A percentile compares a stretch with the other conserved stretches of the same genome.
phyloP scores from a whole-genome alignment of 2,113 vertebrate species.

The Tylochromis polylepis region DNA sequence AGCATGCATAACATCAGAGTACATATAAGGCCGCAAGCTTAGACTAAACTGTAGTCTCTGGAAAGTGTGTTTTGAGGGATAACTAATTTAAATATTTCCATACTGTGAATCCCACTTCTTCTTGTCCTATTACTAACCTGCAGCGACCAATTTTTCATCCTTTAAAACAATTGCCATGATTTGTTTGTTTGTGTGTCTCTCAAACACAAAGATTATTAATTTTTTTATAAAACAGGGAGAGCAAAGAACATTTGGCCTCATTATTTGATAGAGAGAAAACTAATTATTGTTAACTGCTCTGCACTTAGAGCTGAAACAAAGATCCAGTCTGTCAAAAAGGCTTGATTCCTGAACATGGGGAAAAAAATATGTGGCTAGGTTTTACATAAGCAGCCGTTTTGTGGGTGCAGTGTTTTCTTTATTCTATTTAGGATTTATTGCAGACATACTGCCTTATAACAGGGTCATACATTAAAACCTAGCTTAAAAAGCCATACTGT shows the following conservation, averaged over 20 bases:
- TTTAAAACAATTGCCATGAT: too few species aligned
- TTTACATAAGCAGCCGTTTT: background rate
- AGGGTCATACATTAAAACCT: background rate
- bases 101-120: background rate
- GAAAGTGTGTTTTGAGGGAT: background rate
- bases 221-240: background rate
- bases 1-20: background rate
- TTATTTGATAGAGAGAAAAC: background rate
- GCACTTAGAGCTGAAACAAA: background rate
- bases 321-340: too few species aligned
- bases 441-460: background rate
- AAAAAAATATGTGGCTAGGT: background rate
- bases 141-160: background rate
- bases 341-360: background rate
- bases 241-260: background rate
- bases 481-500: background rate
- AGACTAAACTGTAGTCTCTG: background rate
- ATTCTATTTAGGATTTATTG: background rate
- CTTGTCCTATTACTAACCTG: background rate
- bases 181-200: background rate
- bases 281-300: background rate
- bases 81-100: background rate
- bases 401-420: background rate
- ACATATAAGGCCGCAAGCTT: background rate
- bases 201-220: background rate